Evolutionary conservation across 2,888 invertebrate genomes (phyloP).

Genomic region (Diogma glabrata): DNA sequence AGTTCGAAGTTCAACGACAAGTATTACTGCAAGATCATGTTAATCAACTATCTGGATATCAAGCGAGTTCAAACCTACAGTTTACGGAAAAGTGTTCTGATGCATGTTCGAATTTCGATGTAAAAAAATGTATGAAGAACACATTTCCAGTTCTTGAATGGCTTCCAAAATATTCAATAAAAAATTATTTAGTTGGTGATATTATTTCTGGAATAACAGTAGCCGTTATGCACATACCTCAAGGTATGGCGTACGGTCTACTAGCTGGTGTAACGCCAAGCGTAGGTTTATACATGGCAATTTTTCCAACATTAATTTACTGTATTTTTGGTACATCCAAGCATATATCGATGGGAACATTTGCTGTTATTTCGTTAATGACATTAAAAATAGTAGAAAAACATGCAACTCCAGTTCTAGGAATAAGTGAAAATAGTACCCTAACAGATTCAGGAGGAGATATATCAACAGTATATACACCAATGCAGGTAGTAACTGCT

Average conservation of each 20-base stretch:
- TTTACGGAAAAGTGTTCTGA: no score
- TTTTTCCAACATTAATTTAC: slow-evolving; percentile 75
- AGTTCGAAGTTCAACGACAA: slow-evolving; percentile 10
- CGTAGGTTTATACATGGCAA: slow-evolving; percentile 67
- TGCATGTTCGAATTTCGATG: no score
- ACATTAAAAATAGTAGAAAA: slow-evolving; percentile 55
- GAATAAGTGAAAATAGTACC: neutral
- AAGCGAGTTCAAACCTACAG: no score
- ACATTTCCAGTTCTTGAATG: slow-evolving; percentile 52
- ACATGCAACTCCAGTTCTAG: neutral
- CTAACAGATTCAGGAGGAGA: no score
- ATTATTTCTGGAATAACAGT: slow-evolving; percentile 72
- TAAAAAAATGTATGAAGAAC: slow-evolving; percentile 33
- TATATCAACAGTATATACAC: slow-evolving; percentile 39
- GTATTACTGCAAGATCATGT: slow-evolving; percentile 9
- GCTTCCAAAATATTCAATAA: slow-evolving; percentile 50
- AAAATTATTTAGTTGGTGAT: slow-evolving; percentile 52
- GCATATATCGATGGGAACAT: slow-evolving; percentile 74
- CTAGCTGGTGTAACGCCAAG: slow-evolving; percentile 55
- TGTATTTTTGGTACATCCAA: slow-evolving; percentile 70
- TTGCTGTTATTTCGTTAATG: slow-evolving; percentile 78
- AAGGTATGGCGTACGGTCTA: slow-evolving; percentile 64
- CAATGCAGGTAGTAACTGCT: slow-evolving; percentile 58
- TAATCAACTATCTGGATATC: slow-evolving; percentile 8
- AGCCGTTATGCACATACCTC: slow-evolving; percentile 76